Conservation (phyloP, 2,888 invertebrate species). For the Drosophila falleni region DNA sequence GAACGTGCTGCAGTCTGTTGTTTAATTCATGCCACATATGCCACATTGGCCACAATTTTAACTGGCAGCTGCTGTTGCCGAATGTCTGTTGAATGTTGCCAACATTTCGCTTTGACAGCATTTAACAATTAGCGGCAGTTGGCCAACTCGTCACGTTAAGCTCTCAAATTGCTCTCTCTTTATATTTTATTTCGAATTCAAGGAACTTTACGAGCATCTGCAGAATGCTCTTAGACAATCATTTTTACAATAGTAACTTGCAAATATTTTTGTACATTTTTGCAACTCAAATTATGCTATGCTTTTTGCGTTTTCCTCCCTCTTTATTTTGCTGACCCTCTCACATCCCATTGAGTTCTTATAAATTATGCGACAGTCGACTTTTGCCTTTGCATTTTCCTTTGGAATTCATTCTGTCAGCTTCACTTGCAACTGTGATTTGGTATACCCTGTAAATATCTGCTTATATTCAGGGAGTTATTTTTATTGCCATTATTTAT, state of each 20-base stretch:
- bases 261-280: slow-evolving; percentile 18
- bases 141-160: slow-evolving; percentile 34
- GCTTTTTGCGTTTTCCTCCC: slow-evolving; percentile 4
- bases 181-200: background rate
- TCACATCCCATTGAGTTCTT: slow-evolving; percentile 16
- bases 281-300: slow-evolving; percentile 24
- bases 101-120: slow-evolving; percentile 42
- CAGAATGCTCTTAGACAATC: slow-evolving; percentile 18
- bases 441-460: background rate
- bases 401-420: slow-evolving; percentile 53
- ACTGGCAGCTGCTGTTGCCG: slow-evolving; percentile 37
- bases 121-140: slow-evolving; percentile 63
- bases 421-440: slow-evolving; percentile 39
- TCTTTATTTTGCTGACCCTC: background rate
- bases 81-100: slow-evolving; percentile 34
- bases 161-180: background rate
- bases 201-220: slow-evolving; percentile 4
- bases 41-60: slow-evolving; percentile 30
- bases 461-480: background rate
- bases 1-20: slow-evolving; percentile 37
- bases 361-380: slow-evolving; percentile 60
- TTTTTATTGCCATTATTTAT: background rate
- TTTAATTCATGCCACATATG: slow-evolving; percentile 69
- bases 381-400: slow-evolving; percentile 17
- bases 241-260: slow-evolving; percentile 28